phyloP scores from a whole-genome alignment of 1,140 invertebrate genomes.

The Dryas iulia region DNA sequence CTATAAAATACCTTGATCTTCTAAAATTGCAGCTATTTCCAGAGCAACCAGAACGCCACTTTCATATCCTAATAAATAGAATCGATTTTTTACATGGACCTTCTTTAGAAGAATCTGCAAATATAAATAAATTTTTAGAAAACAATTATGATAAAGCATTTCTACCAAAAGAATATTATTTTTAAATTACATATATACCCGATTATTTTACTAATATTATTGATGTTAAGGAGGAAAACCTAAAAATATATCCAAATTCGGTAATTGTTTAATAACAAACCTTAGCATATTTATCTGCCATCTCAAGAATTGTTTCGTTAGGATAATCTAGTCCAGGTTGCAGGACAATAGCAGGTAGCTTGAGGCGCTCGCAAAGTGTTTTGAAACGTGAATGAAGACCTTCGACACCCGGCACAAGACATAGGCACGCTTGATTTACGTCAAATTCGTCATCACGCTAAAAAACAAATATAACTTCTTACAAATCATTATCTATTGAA shows the following conservation, averaged over 20 bases:
- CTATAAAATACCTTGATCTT: conserved; percentile 46
- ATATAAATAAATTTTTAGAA: neutral
- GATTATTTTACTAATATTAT: no score
- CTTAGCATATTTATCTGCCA: conserved; percentile 37
- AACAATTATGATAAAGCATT: neutral
- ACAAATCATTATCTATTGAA: no score
- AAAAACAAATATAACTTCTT: neutral
- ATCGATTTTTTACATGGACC: conserved; percentile 38
- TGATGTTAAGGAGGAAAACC: no score
- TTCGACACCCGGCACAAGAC: conserved; percentile 52
- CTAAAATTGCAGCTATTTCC: conserved; percentile 57
- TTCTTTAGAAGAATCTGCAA: conserved; percentile 48
- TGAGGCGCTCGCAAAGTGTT: conserved; percentile 41
- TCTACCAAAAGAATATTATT: no score
- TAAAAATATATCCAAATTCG: conserved; percentile 2
- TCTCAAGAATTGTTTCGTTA: conserved; percentile 36
- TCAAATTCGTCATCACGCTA: conserved; percentile 51
- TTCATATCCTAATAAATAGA: conserved; percentile 58
- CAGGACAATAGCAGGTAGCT: conserved; percentile 43
- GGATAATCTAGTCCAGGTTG: conserved; percentile 39
- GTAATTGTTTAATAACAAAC: conserved; percentile 20
- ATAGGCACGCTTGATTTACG: conserved; percentile 37
- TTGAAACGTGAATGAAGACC: conserved; percentile 40
- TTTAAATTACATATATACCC: no score
- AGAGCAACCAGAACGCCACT: conserved; percentile 51